Evolutionary conservation across 2,888 invertebrate genomes (phyloP).

Genomic region (Zygaena filipendulae): DNA sequence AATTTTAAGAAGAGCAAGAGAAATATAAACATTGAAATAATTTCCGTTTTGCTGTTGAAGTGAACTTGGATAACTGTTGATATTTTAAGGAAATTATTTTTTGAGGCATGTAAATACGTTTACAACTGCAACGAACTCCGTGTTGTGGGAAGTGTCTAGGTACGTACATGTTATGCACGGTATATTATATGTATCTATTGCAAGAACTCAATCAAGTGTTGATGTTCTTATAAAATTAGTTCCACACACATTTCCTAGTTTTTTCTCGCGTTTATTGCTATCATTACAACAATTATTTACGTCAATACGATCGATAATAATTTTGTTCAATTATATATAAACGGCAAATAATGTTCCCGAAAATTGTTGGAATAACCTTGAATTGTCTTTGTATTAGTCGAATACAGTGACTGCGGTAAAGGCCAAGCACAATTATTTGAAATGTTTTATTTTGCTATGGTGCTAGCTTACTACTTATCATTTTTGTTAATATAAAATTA

Average conservation of each 20-base stretch:
- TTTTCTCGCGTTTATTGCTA: conserved; percentile 12
- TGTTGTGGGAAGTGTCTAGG: no score
- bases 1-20: no score
- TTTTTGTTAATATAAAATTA: no score
- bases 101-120: no score
- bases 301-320: conserved; percentile 25
- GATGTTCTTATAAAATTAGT: conserved; percentile 34
- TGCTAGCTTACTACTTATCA: no score
- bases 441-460: background rate
- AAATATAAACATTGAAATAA: no score
- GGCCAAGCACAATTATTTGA: conserved; percentile 18
- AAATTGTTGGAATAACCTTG: conserved; percentile 34
- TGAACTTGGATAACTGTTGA: no score
- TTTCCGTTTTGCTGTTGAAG: no score
- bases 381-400: conserved; percentile 22
- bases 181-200: no score
- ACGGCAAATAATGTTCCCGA: conserved; percentile 29
- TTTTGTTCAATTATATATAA: conserved; percentile 27
- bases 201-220: conserved; percentile 19
- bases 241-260: conserved; percentile 29
- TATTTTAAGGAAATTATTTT: no score
- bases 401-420: conserved; percentile 27
- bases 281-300: conserved; percentile 22
- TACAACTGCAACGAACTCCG: no score
- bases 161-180: no score